Evolutionary conservation across 2,797 vertebrate species (phyloP).

Genomic region (Eidolon dupreanum): DNA sequence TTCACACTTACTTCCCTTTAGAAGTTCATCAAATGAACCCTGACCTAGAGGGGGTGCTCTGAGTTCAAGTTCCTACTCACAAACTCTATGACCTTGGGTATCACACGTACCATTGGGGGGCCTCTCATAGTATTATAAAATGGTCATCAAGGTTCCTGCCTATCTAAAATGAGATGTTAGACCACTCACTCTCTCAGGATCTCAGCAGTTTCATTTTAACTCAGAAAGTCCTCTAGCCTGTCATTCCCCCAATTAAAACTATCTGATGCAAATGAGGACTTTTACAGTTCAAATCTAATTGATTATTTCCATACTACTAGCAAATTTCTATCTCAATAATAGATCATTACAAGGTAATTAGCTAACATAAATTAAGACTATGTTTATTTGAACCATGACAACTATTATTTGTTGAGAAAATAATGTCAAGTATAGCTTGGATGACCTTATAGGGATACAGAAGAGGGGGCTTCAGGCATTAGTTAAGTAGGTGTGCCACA

Average conservation of each 20-base stretch:
- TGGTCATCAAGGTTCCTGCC: not conserved
- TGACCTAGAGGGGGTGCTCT: not conserved
- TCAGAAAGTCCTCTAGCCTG: not conserved
- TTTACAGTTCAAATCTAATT: slow-evolving; percentile 38
- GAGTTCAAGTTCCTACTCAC: not conserved
- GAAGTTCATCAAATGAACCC: not conserved
- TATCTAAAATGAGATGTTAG: not conserved
- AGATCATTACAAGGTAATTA: slow-evolving; percentile 69
- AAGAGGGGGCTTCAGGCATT: not conserved
- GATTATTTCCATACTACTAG: slow-evolving; percentile 61
- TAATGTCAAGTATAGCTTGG: too few relatives aligned
- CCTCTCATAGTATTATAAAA: not conserved
- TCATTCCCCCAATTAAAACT: slow-evolving; percentile 35
- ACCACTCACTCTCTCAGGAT: not conserved
- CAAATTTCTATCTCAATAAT: slow-evolving; percentile 58
- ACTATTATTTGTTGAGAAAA: not conserved
- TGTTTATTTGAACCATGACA: slow-evolving; percentile 58
- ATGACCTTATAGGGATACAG: not conserved
- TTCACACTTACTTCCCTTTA: not conserved
- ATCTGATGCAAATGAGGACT: slow-evolving; percentile 31
- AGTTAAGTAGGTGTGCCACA: not conserved
- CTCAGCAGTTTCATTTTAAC: not conserved
- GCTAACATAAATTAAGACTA: slow-evolving; percentile 55
- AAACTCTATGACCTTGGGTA: not conserved
- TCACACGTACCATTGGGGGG: not conserved